phyloP scores from a whole-genome alignment of 2,888 invertebrate genomes.

The Ceratothoa steindachneri region DNA sequence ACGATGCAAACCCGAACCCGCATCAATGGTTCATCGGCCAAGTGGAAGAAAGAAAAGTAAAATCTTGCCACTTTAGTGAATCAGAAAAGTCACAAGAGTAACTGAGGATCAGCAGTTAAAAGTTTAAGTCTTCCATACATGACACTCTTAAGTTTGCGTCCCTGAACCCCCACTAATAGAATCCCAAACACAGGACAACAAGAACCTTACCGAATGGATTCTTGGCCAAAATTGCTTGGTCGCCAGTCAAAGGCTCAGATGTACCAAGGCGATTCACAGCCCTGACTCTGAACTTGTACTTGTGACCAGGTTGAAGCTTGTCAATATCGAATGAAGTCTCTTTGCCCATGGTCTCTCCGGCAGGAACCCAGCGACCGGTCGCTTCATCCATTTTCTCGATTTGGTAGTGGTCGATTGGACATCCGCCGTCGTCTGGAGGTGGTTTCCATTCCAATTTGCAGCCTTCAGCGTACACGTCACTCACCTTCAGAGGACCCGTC shows the following conservation, averaged over 20 bases:
- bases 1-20: too few species aligned
- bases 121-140: too few species aligned
- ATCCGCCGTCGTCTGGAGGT: slow-evolving; percentile 90
- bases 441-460: slow-evolving; percentile 87
- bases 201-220: slow-evolving; percentile 84
- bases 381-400: slow-evolving; percentile 94
- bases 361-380: slow-evolving; percentile 82
- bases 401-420: slow-evolving; percentile 85
- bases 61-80: too few species aligned
- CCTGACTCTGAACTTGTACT: slow-evolving; percentile 94
- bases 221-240: slow-evolving; percentile 84
- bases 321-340: slow-evolving; percentile 72
- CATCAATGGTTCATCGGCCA: too few species aligned
- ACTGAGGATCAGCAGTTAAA: too few species aligned
- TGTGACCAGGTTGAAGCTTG: slow-evolving; percentile 84
- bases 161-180: too few species aligned
- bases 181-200: too few species aligned
- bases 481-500: slow-evolving; percentile 83
- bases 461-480: slow-evolving; percentile 83
- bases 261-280: slow-evolving; percentile 95
- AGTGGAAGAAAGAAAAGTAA: too few species aligned
- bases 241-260: slow-evolving; percentile 87
- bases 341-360: slow-evolving; percentile 85
- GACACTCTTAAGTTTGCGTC: too few species aligned
- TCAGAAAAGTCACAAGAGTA: too few species aligned